Conservation (phyloP, 2,797 vertebrate genomes). For the Gastrophryne carolinensis region DNA sequence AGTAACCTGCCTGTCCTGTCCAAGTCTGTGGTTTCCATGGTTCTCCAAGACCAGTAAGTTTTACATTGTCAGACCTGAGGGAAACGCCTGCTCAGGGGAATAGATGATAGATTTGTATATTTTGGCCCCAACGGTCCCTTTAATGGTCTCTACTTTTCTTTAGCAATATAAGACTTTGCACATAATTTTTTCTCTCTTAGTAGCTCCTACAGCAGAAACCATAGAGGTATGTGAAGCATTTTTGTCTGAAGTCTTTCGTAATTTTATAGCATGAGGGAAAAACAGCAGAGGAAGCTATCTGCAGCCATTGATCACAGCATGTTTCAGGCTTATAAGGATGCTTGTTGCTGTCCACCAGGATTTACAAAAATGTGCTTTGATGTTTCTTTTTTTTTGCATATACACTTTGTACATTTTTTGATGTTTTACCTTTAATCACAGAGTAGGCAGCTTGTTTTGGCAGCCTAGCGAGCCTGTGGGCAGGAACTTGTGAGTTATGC, state of each 20-base stretch:
- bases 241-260: conserved; percentile 6
- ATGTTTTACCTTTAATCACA: conserved; percentile 52
- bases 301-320: conserved; percentile 45
- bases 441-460: conserved; percentile 51
- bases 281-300: conserved; percentile 21
- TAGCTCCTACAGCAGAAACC: not conserved
- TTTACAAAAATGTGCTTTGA: conserved; percentile 34
- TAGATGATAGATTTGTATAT: too few species aligned
- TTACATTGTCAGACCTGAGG: too few species aligned
- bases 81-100: too few species aligned
- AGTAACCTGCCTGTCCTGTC: too few species aligned
- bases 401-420: conserved; percentile 48
- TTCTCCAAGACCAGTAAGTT: too few species aligned
- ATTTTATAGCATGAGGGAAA: not conserved
- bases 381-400: conserved; percentile 22
- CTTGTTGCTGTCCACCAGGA: conserved; percentile 43
- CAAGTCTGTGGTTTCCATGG: too few species aligned
- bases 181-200: not conserved
- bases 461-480: conserved; percentile 40
- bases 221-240: not conserved
- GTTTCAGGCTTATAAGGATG: conserved; percentile 22
- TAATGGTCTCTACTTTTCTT: too few species aligned
- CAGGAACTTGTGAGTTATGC: conserved; percentile 48
- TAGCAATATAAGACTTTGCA: too few species aligned
- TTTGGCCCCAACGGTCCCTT: too few species aligned